Base-by-base conservation (phyloP, 2,888 invertebrate genomes). In the Andrena camellia region DNA sequence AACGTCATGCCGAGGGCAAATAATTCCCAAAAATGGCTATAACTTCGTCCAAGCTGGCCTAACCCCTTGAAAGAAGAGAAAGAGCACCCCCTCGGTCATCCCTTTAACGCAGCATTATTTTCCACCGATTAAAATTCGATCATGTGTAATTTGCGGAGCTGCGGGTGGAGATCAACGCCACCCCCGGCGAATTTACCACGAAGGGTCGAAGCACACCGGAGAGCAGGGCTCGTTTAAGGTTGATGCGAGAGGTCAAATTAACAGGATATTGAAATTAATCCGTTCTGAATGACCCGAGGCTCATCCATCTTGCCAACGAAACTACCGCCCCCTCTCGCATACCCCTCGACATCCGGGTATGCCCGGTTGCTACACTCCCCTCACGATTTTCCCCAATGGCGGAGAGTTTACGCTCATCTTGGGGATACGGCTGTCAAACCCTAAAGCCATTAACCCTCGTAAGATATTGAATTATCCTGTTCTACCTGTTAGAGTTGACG, bases 211-310 rank as follows among this genome's bases (percentile, higher is more conserved):
- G 67, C n/a, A n/a, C 13, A n/a, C 20, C 10, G 29, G 23, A 72
- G 54, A 48, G 50, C 23, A 17, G 33, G 29, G 33, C 78, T 69
- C 80, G 52, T 87, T 84, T 78, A 87, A 87, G 86, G 85, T 83
- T 86, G 88, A 77, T 81, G 86, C 78, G 90, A 88, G 86, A 83
- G 84, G 84, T 79, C 79, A 89, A 91, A 91, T 90, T 90, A 90
- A 89, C 90, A 87, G 88, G 87, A 88, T 89, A 89, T 88, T 89
- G 81, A 82, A 91, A 90, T 91, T 91, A 90, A 91, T 91, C 88
- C 85, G 81, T 87, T 87, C 86, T 84, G 87, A 91, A 90, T 90
- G 87, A 88, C 86, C 88, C 66, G 60, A 69, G 83, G 83, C 86
- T 83, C 87, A 90, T 91, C 90, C 86, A 87, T 91, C 90, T 91